Percentiles rank a stretch among this genome's conserved stretches.
Conservation (phyloP, 2,113 vertebrate genomes). For the Phrynosoma blainvillii region DNA sequence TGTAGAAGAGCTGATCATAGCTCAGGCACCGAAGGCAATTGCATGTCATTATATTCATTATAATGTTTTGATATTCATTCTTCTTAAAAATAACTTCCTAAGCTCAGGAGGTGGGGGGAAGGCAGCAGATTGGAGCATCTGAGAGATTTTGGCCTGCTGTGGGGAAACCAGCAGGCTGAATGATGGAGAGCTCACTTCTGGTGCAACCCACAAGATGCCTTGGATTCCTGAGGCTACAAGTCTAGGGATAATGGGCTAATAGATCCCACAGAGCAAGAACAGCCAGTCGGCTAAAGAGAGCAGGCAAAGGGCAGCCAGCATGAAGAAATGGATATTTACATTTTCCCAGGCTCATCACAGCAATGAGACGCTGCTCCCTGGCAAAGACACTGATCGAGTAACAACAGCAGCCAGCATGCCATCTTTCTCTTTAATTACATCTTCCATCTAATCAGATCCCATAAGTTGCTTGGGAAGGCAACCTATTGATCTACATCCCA, state of each 20-base stretch:
- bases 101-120: not conserved
- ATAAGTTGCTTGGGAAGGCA: conserved; percentile 36
- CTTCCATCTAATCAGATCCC: conserved; percentile 49
- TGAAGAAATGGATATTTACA: conserved; percentile 36
- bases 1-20: no score
- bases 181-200: not conserved
- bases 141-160: not conserved
- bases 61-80: no score
- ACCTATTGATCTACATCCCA: conserved; percentile 63
- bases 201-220: not conserved
- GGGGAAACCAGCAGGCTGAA: not conserved
- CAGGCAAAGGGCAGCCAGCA: not conserved
- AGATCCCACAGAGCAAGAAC: conserved; percentile 57
- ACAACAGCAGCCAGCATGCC: conserved; percentile 29
- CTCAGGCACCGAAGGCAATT: no score
- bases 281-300: conserved; percentile 25
- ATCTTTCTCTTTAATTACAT: conserved; percentile 58
- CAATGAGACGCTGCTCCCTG: conserved; percentile 14
- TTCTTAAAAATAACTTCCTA: no score
- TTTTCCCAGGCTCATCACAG: conserved; percentile 53
- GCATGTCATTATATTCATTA: no score
- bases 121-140: not conserved
- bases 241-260: conserved; percentile 40
- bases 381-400: conserved; percentile 9
- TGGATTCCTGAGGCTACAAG: not conserved